Conservation (phyloP, 2,797 vertebrate species). For the Micropoecilia bifurca region DNA sequence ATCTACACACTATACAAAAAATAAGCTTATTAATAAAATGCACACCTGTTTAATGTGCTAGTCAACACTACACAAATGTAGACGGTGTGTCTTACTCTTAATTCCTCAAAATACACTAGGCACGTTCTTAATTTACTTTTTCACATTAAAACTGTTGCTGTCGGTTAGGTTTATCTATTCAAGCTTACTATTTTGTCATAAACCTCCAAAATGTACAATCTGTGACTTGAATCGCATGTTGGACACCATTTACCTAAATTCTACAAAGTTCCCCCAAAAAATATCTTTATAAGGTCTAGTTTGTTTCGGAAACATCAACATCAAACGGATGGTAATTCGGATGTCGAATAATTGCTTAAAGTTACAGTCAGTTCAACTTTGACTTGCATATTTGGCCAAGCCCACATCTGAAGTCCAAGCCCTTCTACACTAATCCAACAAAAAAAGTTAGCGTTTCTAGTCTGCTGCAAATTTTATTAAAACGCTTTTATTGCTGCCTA, state of each 20-base stretch:
- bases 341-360: conserved; percentile 3
- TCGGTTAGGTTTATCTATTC: not conserved
- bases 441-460: conserved; percentile 1
- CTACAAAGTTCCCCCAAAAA: not conserved
- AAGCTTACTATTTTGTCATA: not conserved
- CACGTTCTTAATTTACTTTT: conserved; percentile 6
- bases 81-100: conserved; percentile 2
- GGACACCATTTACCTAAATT: conserved; percentile 6
- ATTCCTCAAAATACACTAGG: not conserved
- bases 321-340: not conserved
- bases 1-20: not conserved
- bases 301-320: conserved; percentile 1
- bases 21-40: not conserved
- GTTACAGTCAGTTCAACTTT: conserved; percentile 1
- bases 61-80: not conserved
- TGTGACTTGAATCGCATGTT: not conserved
- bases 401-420: conserved; percentile 4
- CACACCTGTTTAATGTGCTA: not conserved
- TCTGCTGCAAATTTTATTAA: not conserved
- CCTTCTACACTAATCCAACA: not conserved
- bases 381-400: not conserved
- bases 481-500: not conserved
- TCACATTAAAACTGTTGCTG: not conserved
- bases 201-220: not conserved
- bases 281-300: too few relatives aligned